Percentiles rank a stretch among this genome's conserved stretches.
Conservation (phyloP, 2,888 invertebrate genomes). For the Colletes collaris region DNA sequence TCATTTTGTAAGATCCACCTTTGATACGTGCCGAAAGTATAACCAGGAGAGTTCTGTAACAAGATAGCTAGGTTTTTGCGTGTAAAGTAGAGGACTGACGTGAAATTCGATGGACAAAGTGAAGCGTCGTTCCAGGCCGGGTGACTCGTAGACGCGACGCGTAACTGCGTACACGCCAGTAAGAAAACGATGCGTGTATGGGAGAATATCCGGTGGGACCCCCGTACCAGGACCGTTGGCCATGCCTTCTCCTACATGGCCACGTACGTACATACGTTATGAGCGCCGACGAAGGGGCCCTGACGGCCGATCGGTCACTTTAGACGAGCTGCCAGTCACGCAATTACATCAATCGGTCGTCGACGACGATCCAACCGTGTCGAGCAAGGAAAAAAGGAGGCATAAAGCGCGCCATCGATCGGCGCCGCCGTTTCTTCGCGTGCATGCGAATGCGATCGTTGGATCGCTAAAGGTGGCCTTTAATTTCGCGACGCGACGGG, state of each 20-base stretch:
- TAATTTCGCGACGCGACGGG: constrained; percentile 9
- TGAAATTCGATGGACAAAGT: too few species aligned
- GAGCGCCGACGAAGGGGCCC: constrained; percentile 47
- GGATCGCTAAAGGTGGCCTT: constrained; percentile 9
- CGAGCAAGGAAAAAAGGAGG: constrained; percentile 53
- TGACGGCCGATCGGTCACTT: constrained; percentile 68
- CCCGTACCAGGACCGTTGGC: constrained; percentile 30
- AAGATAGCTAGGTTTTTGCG: too few species aligned
- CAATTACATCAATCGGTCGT: constrained; percentile 76
- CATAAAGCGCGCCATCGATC: constrained; percentile 41
- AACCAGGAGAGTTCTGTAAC: too few species aligned
- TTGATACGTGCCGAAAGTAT: too few species aligned
- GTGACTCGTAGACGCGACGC: not conserved
- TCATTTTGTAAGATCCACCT: too few species aligned
- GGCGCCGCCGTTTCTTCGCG: constrained; percentile 49
- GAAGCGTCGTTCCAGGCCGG: too few species aligned
- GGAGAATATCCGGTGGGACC: constrained; percentile 72
- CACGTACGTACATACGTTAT: constrained; percentile 58
- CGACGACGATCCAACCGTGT: constrained; percentile 55
- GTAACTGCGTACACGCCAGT: constrained; percentile 31
- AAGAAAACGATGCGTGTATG: constrained; percentile 64
- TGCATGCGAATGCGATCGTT: constrained; percentile 45
- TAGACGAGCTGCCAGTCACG: constrained; percentile 73
- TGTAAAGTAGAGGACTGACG: too few species aligned
- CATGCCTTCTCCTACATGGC: constrained; percentile 50